phyloP scores from a whole-genome alignment of 2,888 invertebrate genomes.

The Sinotaia quadrata region DNA sequence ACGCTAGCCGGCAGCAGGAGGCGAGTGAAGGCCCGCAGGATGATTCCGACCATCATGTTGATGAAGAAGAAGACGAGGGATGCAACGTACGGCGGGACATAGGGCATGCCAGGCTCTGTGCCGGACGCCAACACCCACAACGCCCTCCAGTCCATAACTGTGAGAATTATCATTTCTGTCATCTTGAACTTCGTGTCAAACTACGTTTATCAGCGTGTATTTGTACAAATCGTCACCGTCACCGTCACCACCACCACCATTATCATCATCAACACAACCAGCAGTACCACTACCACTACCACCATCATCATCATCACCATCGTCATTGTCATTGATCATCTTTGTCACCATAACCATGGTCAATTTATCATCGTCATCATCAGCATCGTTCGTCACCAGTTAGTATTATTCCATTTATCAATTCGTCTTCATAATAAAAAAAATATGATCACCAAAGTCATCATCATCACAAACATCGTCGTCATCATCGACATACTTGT shows the following conservation, averaged over 20 bases:
- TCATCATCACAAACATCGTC: too few species aligned
- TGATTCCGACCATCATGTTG: slow-evolving; percentile 50
- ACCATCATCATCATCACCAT: slow-evolving; percentile 1
- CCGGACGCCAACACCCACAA: slow-evolving; percentile 39
- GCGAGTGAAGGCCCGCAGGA: slow-evolving; percentile 48
- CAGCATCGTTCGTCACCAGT: too few species aligned
- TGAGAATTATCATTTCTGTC: not conserved
- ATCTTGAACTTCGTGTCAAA: not conserved
- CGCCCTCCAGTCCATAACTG: slow-evolving; percentile 45
- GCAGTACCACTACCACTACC: not conserved
- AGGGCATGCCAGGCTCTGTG: slow-evolving; percentile 44
- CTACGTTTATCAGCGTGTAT: not conserved
- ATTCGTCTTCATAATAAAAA: too few species aligned
- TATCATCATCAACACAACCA: not conserved
- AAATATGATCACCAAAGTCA: too few species aligned
- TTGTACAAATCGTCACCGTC: not conserved
- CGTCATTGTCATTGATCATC: not conserved
- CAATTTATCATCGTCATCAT: too few species aligned
- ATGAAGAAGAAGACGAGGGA: slow-evolving; percentile 57
- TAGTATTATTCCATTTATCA: too few species aligned
- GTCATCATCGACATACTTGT: too few species aligned
- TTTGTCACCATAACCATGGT: too few species aligned
- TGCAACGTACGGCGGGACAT: slow-evolving; percentile 55
- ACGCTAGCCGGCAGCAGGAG: slow-evolving; percentile 40
- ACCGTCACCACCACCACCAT: slow-evolving; percentile 14